These are phyloP conservation scores for Onthophagus taurus DNA, from an alignment of 1,140 invertebrate genomes.

Conservation along the genomic window DNA sequence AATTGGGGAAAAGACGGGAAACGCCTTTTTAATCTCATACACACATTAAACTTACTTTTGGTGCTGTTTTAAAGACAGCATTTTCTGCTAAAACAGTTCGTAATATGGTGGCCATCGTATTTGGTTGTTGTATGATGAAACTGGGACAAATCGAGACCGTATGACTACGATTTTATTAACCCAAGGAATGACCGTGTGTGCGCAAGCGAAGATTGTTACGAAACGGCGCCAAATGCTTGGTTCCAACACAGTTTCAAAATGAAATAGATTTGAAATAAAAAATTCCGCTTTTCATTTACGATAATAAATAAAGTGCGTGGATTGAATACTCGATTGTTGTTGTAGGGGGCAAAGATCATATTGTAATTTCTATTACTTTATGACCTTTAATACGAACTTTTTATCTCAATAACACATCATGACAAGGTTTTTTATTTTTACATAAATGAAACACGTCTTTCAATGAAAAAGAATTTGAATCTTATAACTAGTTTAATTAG, in stretches of 20 bases:
- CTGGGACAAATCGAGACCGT: conserved; percentile 22
- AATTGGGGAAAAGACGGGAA: neutral
- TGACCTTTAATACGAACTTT: no score
- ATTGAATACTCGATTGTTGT: no score
- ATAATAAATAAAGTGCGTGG: neutral
- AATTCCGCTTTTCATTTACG: neutral
- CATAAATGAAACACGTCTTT: no score
- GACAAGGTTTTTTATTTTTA: no score
- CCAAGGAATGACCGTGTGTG: no score
- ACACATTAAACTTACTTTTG: conserved; percentile 52
- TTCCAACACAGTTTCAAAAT: neutral
- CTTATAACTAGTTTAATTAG: no score
- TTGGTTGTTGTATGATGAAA: conserved; percentile 24
- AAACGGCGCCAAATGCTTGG: neutral
- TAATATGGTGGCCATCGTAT: conserved; percentile 63
- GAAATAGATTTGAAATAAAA: neutral
- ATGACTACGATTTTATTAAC: no score
- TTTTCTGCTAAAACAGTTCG: conserved; percentile 53
- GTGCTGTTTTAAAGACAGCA: conserved; percentile 49
- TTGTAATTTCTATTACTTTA: no score
- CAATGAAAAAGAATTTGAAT: no score
- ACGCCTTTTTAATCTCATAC: conserved; percentile 1
- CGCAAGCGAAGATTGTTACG: no score
- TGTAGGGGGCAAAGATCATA: no score
- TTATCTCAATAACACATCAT: no score